These are phyloP conservation scores for Ectropis crepuscularia DNA, from an alignment of 2,888 invertebrate genomes.

Conservation along the genomic window DNA sequence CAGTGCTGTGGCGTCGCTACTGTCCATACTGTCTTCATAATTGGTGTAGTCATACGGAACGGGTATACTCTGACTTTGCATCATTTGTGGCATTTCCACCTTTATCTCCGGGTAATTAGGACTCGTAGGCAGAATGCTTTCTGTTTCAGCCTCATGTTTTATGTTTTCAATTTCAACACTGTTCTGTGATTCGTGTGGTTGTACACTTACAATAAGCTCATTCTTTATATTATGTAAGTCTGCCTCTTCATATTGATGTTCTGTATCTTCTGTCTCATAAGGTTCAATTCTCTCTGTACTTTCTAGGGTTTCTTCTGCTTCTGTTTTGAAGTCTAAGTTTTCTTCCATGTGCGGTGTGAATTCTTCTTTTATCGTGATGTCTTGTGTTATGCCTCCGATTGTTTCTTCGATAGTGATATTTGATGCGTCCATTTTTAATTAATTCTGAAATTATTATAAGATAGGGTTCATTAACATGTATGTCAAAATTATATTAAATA, in stretches of 20 bases:
- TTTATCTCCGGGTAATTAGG: slow-evolving; percentile 55
- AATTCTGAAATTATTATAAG: slow-evolving; percentile 14
- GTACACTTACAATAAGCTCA: slow-evolving; percentile 21
- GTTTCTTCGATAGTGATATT: slow-evolving; percentile 12
- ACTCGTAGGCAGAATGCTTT: slow-evolving; percentile 36
- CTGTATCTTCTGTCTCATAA: slow-evolving; percentile 21
- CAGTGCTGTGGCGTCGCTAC: slow-evolving; percentile 66
- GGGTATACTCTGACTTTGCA: slow-evolving; percentile 44
- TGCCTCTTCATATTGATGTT: slow-evolving; percentile 52
- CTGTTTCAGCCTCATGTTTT: slow-evolving; percentile 27
- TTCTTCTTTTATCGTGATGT: slow-evolving; percentile 33
- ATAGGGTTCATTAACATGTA: not conserved
- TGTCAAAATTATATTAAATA: not conserved
- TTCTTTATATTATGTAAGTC: slow-evolving; percentile 52
- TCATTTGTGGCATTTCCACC: slow-evolving; percentile 47
- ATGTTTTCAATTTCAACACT: slow-evolving; percentile 5
- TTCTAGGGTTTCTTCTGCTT: slow-evolving; percentile 42
- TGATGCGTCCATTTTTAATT: slow-evolving; percentile 19
- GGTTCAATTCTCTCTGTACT: slow-evolving; percentile 12
- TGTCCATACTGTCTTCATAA: slow-evolving; percentile 72
- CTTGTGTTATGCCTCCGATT: not conserved
- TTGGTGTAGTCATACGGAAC: slow-evolving; percentile 64
- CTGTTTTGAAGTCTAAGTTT: slow-evolving; percentile 49
- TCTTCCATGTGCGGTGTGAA: slow-evolving; percentile 42
- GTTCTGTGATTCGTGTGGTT: slow-evolving; percentile 32